phyloP scores from a whole-genome alignment of 2,113 vertebrate genomes.

The Polyodon spathula region DNA sequence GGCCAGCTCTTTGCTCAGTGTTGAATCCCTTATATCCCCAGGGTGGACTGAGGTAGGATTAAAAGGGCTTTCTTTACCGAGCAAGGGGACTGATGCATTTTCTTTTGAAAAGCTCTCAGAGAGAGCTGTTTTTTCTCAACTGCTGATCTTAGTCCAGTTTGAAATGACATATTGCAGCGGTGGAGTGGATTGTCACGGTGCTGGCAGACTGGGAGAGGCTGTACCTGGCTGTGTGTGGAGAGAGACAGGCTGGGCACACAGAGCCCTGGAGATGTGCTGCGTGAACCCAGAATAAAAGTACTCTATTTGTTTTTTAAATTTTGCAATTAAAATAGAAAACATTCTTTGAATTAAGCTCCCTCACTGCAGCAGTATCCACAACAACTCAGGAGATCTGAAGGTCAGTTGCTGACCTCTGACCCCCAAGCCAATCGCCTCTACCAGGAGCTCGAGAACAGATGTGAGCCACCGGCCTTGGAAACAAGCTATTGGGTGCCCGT shows the following conservation, averaged over 20 bases:
- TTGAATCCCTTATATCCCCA: slow-evolving; percentile 19
- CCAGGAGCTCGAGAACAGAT: too few species aligned
- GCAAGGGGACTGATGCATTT: slow-evolving; percentile 42
- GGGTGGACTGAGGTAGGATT: slow-evolving; percentile 21
- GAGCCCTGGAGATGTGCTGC: background rate
- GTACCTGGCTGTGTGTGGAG: too few species aligned
- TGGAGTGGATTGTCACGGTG: slow-evolving; percentile 72
- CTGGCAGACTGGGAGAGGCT: slow-evolving; percentile 33
- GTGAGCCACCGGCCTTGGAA: too few species aligned
- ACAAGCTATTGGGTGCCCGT: too few species aligned
- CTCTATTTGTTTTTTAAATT: too few species aligned
- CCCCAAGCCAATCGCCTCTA: too few species aligned
- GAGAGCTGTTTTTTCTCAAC: slow-evolving; percentile 55
- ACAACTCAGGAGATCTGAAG: too few species aligned
- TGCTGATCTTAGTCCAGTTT: slow-evolving; percentile 87
- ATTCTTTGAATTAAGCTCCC: too few species aligned
- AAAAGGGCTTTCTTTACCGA: slow-evolving; percentile 21
- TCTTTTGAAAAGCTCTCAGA: slow-evolving; percentile 35
- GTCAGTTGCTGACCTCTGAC: too few species aligned
- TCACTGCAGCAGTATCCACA: too few species aligned
- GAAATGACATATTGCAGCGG: slow-evolving; percentile 67
- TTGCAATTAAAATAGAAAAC: too few species aligned
- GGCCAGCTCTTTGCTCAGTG: slow-evolving; percentile 24
- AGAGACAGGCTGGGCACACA: slow-evolving; percentile 17
- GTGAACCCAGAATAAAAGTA: too few species aligned